These are phyloP conservation scores for Nerophis ophidion DNA, from an alignment of 2,113 vertebrate species.

Conservation along the genomic window DNA sequence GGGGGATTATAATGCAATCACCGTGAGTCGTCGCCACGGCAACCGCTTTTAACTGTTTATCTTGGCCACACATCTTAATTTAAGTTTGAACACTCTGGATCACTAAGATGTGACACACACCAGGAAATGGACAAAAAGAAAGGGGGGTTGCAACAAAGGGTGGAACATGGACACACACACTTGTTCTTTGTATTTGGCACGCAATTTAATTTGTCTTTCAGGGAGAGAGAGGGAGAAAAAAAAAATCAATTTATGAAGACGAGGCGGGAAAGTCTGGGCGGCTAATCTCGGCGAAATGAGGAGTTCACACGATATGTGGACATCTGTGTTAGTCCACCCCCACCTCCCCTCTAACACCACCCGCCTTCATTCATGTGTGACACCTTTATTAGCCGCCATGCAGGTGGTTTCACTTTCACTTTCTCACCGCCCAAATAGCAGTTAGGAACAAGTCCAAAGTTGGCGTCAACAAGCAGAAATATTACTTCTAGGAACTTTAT, in stretches of 20 bases:
- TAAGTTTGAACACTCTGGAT: constrained; percentile 99
- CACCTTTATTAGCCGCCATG: constrained; percentile 71
- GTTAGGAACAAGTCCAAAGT: constrained; percentile 43
- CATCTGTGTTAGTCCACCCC: constrained; percentile 69
- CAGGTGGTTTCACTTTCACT: constrained; percentile 65
- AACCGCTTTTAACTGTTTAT: constrained; percentile 99
- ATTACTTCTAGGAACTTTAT: too few relatives aligned
- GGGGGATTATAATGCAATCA: constrained; percentile 99
- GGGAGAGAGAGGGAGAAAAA: constrained; percentile 58
- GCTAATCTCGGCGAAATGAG: constrained; percentile 77
- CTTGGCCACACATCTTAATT: constrained; percentile 99
- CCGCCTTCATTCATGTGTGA: constrained; percentile 68
- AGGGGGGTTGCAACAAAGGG: constrained; percentile 35
- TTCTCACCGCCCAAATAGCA: constrained; percentile 40
- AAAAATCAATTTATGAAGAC: constrained; percentile 99
- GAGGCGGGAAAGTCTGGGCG: constrained; percentile 90
- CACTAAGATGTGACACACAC: constrained; percentile 98
- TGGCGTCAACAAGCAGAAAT: too few relatives aligned
- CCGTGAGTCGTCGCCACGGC: constrained; percentile 99
- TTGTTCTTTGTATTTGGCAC: constrained; percentile 97
- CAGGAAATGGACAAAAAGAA: constrained; percentile 83
- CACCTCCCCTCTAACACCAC: not conserved
- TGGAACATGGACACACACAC: constrained; percentile 84
- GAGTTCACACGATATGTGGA: constrained; percentile 77
- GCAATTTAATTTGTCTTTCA: constrained; percentile 98